Evolutionary conservation across 1,140 invertebrate species (phyloP).

Genomic region (Chironomus striatipennis): DNA sequence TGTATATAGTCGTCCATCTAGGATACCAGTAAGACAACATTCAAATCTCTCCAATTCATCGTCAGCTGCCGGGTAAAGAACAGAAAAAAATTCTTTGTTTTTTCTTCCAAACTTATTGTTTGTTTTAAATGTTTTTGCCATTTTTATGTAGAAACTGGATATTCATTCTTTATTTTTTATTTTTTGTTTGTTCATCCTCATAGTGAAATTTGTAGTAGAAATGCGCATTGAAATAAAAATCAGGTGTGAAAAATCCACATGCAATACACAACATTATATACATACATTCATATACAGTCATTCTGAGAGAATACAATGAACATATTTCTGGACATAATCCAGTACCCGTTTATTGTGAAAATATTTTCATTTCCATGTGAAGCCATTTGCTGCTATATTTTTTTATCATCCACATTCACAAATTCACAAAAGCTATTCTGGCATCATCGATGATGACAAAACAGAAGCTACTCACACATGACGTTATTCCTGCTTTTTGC

Average conservation of each 20-base stretch:
- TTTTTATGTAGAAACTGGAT: too few relatives aligned
- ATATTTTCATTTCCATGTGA: conserved; percentile 3
- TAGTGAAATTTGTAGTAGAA: conserved; percentile 19
- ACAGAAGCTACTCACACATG: background rate
- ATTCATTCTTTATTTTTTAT: too few relatives aligned
- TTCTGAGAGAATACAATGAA: background rate
- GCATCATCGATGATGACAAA: background rate
- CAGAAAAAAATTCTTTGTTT: background rate
- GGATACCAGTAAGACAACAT: conserved; percentile 35
- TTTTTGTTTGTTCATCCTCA: background rate
- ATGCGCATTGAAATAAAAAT: background rate
- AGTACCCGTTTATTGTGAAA: background rate
- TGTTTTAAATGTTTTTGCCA: conserved; percentile 8
- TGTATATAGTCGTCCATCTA: conserved; percentile 28
- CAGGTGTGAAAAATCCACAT: background rate
- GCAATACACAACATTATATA: background rate
- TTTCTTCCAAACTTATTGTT: background rate
- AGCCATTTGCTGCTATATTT: background rate
- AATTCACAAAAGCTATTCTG: too few relatives aligned
- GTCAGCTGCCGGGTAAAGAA: conserved; percentile 20
- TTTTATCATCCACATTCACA: too few relatives aligned
- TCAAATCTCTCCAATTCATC: conserved; percentile 25
- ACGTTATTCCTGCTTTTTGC: background rate
- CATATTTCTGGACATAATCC: background rate
- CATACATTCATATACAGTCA: background rate